Base-by-base conservation (phyloP, 2,888 invertebrate species). In the Deilephila porcellus region DNA sequence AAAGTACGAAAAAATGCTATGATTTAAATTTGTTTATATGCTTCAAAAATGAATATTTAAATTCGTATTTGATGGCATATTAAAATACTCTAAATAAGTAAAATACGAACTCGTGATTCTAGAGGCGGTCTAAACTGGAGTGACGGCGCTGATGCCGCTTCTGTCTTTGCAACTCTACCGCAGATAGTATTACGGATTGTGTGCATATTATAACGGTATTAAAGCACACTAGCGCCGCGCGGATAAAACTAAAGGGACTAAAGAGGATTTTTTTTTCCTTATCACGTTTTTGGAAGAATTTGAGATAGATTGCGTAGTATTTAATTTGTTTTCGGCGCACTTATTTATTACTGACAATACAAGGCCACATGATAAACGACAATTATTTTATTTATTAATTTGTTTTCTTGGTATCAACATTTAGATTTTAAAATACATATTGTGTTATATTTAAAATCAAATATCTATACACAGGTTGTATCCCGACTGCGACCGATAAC, bases 161-260 rank as follows among this genome's bases (percentile, higher is more conserved):
- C 82, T 79, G 76, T 79, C 80, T 79, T 79, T 81, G 79, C 77
- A 79, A 75, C 71, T 25, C 25, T 77, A 72, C 63, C 74, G 78
- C 45, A 20, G 20, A 45, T 64, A 34, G n/a, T 56, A 56, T 56
- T 56, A 56, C 56, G n/a, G 56, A 32, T n/a, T 64, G 34, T 37
- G 37, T 37, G 64, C 74, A 77, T 77, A 78, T 88, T 77, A 78
- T 88, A 89, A 89, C 90, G 86, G 88, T 85, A 84, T 72, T 73
- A 73, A 60, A 34, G 76, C 75, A 73, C 83, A 80, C 80, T 79
- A 83, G 85, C 87, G 85, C 83, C 80, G 63, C 74, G 78, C 76
- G 84, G 83, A 74, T 70, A 63, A 74, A 81, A 81, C 81, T 78
- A n/a, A 60, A 7, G 7, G n/a, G n/a, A n/a, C n/a, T n/a, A n/a